A percentile compares a stretch with the other conserved stretches of the same genome.
Evolutionary conservation across 53 echinoderm and acorn worm species (phyloP).

Genomic region (Mesocentrotus franciscanus): DNA sequence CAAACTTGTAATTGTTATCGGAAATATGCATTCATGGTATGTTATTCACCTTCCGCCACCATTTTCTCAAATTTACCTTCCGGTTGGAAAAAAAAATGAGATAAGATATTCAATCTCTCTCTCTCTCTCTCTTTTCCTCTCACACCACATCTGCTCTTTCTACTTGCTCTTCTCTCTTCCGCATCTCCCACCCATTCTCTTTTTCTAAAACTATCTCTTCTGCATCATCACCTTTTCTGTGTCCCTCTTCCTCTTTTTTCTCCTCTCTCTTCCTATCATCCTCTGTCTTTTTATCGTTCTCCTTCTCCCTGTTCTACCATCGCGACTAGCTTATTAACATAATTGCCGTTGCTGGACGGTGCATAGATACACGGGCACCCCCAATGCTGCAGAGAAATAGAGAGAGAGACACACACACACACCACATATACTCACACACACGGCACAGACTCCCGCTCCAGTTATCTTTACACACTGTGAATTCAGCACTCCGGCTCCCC

Average conservation of each 20-base stretch:
- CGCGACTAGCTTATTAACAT: conserved; percentile 44
- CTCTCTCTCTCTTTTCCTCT: not conserved
- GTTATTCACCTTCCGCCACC: no score
- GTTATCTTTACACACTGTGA: not conserved
- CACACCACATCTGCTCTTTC: not conserved
- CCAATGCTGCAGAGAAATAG: not conserved
- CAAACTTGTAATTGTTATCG: no score
- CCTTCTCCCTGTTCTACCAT: conserved; percentile 39
- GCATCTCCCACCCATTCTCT: not conserved
- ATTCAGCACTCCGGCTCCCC: not conserved
- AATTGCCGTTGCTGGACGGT: conserved; percentile 47
- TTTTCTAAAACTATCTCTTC: not conserved
- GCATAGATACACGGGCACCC: conserved; percentile 49
- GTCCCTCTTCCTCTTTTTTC: not conserved
- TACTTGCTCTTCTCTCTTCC: not conserved
- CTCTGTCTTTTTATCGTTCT: not conserved
- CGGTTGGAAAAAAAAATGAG: no score
- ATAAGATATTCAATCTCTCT: not conserved
- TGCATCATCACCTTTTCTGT: not conserved
- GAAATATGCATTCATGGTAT: no score
- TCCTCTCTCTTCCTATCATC: not conserved
- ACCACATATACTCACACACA: not conserved
- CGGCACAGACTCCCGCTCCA: not conserved
- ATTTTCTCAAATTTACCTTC: no score
- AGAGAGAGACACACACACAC: conserved; percentile 30